Conservation (phyloP, 2,797 vertebrate genomes). For the Spondyliosoma cantharus region DNA sequence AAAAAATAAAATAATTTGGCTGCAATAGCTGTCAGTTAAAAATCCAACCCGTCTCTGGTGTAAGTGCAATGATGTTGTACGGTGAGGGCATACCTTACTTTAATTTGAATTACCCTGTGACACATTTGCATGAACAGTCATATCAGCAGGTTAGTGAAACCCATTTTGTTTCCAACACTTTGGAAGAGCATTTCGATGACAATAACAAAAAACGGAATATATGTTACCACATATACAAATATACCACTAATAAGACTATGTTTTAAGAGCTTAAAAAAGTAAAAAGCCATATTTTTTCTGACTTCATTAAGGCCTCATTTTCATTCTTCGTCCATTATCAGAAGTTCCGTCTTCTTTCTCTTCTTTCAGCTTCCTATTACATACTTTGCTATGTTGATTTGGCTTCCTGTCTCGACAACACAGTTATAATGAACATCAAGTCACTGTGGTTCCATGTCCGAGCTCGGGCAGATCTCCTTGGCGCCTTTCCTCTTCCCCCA, state of each 20-base stretch:
- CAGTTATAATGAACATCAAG: background rate
- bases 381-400: background rate
- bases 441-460: constrained; percentile 63
- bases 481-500: constrained; percentile 63
- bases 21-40: background rate
- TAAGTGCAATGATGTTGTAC: constrained; percentile 22
- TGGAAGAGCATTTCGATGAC: constrained; percentile 31
- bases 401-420: constrained; percentile 10
- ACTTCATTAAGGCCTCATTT: constrained; percentile 66
- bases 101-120: constrained; percentile 46
- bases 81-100: background rate
- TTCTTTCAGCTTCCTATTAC: background rate
- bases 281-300: constrained; percentile 35
- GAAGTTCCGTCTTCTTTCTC: background rate
- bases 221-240: constrained; percentile 36
- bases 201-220: constrained; percentile 25
- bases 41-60: background rate
- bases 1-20: constrained; percentile 24
- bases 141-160: constrained; percentile 10
- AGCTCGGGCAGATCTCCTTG: constrained; percentile 53
- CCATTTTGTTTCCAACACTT: constrained; percentile 20
- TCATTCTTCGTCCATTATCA: constrained; percentile 15
- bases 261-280: constrained; percentile 59
- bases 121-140: constrained; percentile 45
- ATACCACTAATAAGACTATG: constrained; percentile 15